Conservation (phyloP, 2,797 vertebrate species). For the Poeciliopsis turneri region DNA sequence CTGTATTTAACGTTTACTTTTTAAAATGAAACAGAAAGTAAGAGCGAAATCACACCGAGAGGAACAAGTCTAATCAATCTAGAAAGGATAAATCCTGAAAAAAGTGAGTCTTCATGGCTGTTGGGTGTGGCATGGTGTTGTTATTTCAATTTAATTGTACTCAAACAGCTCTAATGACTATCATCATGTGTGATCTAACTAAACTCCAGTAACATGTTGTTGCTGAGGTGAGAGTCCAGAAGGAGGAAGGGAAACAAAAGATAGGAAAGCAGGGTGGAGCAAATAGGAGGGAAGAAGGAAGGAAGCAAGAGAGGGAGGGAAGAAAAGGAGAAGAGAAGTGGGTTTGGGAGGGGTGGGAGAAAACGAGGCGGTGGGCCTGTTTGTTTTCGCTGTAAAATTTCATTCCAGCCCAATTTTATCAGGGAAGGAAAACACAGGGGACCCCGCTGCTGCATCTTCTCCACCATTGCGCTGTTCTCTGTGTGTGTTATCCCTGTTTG, state of each 20-base stretch:
- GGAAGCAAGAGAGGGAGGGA: background rate
- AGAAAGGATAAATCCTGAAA: background rate
- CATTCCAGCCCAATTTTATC: constrained; percentile 59
- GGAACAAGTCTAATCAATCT: background rate
- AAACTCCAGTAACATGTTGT: constrained; percentile 23
- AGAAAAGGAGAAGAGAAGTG: background rate
- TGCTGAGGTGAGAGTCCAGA: constrained; percentile 14
- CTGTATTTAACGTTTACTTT: constrained; percentile 3
- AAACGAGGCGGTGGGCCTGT: constrained; percentile 20
- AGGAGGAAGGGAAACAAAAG: constrained; percentile 3
- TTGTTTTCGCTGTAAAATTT: constrained; percentile 61
- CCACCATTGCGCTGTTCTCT: constrained; percentile 16
- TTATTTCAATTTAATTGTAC: constrained; percentile 17
- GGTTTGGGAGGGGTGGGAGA: constrained; percentile 16
- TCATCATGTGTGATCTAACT: constrained; percentile 26
- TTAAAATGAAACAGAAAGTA: background rate
- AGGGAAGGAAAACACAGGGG: constrained; percentile 46
- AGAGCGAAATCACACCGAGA: background rate
- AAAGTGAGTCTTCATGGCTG: background rate
- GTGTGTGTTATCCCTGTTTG: constrained; percentile 34
- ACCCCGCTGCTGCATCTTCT: constrained; percentile 14
- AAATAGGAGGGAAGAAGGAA: background rate
- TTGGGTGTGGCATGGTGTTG: background rate
- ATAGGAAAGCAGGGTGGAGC: background rate
- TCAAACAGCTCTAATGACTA: constrained; percentile 14